phyloP scores from a whole-genome alignment of 1,140 invertebrate genomes.

The Pantala flavescens region DNA sequence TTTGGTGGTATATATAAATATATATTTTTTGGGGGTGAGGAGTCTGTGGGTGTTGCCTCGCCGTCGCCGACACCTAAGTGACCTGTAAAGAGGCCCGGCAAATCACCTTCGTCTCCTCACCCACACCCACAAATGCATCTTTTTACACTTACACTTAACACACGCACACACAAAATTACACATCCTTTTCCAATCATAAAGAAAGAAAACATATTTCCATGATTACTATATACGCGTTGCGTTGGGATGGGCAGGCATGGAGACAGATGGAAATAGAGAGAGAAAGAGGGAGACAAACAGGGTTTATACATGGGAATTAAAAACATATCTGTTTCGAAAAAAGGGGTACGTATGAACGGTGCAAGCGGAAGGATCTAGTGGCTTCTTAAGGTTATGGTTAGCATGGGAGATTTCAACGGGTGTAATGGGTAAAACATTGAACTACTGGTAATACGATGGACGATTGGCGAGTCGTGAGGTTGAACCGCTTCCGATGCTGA shows the following conservation, averaged over 20 bases:
- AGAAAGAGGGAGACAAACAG: neutral
- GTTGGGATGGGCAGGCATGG: neutral
- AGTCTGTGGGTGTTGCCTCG: neutral
- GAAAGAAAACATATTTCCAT: neutral
- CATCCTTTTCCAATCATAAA: neutral
- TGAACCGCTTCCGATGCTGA: no score
- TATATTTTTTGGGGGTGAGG: neutral
- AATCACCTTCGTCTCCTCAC: neutral
- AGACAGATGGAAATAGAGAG: neutral
- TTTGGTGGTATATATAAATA: no score
- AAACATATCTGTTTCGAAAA: no score
- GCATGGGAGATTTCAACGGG: no score
- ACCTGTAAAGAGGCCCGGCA: neutral
- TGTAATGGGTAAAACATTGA: no score
- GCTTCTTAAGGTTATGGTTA: no score
- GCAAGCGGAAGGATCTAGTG: no score
- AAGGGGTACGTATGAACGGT: no score
- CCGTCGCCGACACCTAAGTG: no score
- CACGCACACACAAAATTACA: conserved; percentile 4
- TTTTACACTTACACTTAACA: conserved; percentile 7
- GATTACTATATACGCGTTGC: neutral
- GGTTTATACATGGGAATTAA: neutral
- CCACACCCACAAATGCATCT: neutral
- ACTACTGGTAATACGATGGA: no score
- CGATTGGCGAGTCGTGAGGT: no score